A percentile compares a stretch with the other conserved stretches of the same genome.
These are phyloP conservation scores for Drosophila fulvimacula DNA, from an alignment of 2,888 invertebrate species.

Conservation along the genomic window DNA sequence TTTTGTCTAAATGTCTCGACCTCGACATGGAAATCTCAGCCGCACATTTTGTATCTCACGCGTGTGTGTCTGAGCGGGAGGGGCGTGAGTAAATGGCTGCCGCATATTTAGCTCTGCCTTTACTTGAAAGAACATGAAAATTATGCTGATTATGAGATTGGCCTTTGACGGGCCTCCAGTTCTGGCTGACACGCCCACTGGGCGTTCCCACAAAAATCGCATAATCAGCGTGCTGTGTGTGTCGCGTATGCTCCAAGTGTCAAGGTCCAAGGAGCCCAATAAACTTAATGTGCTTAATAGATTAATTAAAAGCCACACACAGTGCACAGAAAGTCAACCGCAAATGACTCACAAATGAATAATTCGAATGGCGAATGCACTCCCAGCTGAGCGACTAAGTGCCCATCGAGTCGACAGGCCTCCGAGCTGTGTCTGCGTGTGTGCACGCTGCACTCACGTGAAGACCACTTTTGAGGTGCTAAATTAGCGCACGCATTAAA, in stretches of 20 bases:
- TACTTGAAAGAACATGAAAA: constrained; percentile 67
- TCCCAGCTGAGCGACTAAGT: constrained; percentile 15
- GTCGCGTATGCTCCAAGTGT: constrained; percentile 20
- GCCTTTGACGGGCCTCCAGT: constrained; percentile 42
- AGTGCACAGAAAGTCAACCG: constrained; percentile 11
- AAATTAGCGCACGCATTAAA: constrained; percentile 71
- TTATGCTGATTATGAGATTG: constrained; percentile 79
- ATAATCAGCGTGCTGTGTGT: constrained; percentile 14
- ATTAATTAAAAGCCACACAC: constrained; percentile 46
- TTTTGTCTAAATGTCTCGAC: constrained; percentile 53
- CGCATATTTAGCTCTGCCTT: constrained; percentile 50
- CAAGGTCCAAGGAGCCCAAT: constrained; percentile 22
- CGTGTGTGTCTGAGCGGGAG: constrained; percentile 4
- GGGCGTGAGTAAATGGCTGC: constrained; percentile 23
- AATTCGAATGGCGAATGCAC: constrained; percentile 37
- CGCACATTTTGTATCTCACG: constrained; percentile 8
- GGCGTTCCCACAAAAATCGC: constrained; percentile 38
- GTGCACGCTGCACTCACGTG: constrained; percentile 41
- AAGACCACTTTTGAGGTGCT: constrained; percentile 63
- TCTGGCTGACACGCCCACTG: constrained; percentile 37
- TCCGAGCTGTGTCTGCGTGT: not conserved
- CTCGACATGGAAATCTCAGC: constrained; percentile 61
- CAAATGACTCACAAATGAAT: constrained; percentile 38
- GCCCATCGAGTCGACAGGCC: constrained; percentile 15
- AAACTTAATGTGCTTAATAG: constrained; percentile 46